Conservation (phyloP, 2,113 vertebrate genomes). For the Oryzias celebensis region DNA sequence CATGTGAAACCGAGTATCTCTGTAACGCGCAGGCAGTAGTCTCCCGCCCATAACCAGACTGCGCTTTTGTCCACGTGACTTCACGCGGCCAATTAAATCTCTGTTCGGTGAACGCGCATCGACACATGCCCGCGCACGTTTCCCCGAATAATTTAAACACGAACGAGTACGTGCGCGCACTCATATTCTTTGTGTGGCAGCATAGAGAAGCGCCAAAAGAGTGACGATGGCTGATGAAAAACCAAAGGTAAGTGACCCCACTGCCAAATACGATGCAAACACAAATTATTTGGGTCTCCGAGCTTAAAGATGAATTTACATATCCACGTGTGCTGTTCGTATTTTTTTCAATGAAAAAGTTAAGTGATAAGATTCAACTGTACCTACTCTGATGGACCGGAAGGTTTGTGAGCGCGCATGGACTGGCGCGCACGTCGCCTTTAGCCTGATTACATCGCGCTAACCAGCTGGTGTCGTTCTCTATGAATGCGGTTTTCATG, state of each 20-base stretch:
- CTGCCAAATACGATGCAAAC: neutral
- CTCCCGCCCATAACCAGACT: slow-evolving; percentile 53
- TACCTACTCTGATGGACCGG: slow-evolving; percentile 75
- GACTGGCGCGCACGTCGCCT: slow-evolving; percentile 52
- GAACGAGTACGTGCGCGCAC: slow-evolving; percentile 79
- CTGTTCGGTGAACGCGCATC: slow-evolving; percentile 59
- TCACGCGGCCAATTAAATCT: slow-evolving; percentile 44
- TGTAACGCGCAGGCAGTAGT: slow-evolving; percentile 61
- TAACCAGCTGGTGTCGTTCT: slow-evolving; percentile 50
- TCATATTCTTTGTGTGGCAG: slow-evolving; percentile 85
- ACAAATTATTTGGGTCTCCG: neutral
- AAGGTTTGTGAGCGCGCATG: slow-evolving; percentile 81
- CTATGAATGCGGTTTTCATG: neutral
- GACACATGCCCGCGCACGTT: slow-evolving; percentile 75
- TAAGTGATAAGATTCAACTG: slow-evolving; percentile 52
- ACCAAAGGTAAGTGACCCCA: slow-evolving; percentile 86
- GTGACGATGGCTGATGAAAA: slow-evolving; percentile 96
- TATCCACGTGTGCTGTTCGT: neutral
- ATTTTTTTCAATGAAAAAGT: slow-evolving; percentile 39
- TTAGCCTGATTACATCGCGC: slow-evolving; percentile 38
- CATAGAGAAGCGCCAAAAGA: slow-evolving; percentile 81
- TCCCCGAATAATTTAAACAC: slow-evolving; percentile 41
- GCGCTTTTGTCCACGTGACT: slow-evolving; percentile 56
- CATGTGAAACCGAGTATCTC: slow-evolving; percentile 43
- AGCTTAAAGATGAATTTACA: neutral